Conservation (phyloP, 2,888 invertebrate species). For the Galerucella calmariensis region DNA sequence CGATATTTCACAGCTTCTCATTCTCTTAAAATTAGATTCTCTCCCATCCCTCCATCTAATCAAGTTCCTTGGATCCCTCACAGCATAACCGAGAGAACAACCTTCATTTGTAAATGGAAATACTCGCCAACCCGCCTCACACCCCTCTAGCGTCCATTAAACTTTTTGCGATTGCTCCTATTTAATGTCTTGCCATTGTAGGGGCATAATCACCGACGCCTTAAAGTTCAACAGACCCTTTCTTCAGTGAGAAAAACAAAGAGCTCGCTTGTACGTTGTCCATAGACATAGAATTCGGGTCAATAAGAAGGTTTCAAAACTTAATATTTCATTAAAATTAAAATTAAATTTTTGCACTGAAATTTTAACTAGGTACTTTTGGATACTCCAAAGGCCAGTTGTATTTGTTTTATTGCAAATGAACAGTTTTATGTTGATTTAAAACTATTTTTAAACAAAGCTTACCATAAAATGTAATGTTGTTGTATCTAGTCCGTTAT, state of each 20-base stretch:
- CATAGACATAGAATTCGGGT: neutral
- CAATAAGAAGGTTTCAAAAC: neutral
- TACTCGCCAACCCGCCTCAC: neutral
- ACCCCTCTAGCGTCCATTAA: conserved; percentile 14
- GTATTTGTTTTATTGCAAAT: too few relatives aligned
- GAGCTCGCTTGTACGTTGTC: conserved; percentile 47
- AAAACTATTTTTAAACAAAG: too few relatives aligned
- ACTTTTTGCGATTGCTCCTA: conserved; percentile 37
- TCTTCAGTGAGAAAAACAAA: conserved; percentile 59
- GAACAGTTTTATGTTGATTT: too few relatives aligned
- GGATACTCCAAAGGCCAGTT: too few relatives aligned
- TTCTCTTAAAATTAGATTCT: conserved; percentile 29
- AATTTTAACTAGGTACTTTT: too few relatives aligned
- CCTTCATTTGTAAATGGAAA: conserved; percentile 34
- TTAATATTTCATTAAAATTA: too few relatives aligned
- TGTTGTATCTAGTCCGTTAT: too few relatives aligned
- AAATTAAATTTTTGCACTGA: too few relatives aligned
- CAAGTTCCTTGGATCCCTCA: conserved; percentile 30
- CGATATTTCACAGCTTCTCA: conserved; percentile 15
- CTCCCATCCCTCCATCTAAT: conserved; percentile 24
- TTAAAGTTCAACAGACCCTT: conserved; percentile 52
- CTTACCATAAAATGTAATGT: too few relatives aligned
- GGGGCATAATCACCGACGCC: conserved; percentile 55
- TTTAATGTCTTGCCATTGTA: conserved; percentile 54
- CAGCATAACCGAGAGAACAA: conserved; percentile 8